Evolutionary conservation across 2,797 vertebrate species (phyloP).

Genomic region (Serranus cabrilla): DNA sequence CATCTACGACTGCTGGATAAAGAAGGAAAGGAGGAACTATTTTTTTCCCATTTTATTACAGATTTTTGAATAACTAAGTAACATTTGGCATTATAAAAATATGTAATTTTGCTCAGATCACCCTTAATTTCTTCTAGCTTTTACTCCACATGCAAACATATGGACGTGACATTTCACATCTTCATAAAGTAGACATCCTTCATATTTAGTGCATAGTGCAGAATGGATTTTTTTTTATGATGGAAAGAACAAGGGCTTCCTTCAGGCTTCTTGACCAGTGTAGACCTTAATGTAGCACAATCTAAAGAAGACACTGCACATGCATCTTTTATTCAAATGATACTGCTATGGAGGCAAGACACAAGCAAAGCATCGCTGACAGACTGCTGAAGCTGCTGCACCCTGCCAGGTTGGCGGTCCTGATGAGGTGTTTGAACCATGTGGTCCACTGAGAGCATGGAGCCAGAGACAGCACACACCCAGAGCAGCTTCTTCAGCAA

Average conservation of each 20-base stretch:
- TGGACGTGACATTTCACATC: conserved; percentile 16
- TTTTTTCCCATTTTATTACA: neutral
- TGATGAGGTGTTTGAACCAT: conserved; percentile 65
- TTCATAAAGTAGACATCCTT: conserved; percentile 11
- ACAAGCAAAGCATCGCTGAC: conserved; percentile 27
- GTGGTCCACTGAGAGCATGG: conserved; percentile 81
- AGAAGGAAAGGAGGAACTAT: conserved; percentile 7
- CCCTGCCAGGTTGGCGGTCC: conserved; percentile 47
- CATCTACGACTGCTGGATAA: conserved; percentile 9
- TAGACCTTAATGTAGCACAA: neutral
- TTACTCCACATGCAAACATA: neutral
- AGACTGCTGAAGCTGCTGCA: conserved; percentile 12
- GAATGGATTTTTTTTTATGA: neutral
- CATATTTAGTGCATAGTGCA: neutral
- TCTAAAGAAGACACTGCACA: neutral
- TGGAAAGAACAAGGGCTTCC: neutral
- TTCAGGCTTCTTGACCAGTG: neutral
- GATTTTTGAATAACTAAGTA: neutral
- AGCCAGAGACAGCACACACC: conserved; percentile 68
- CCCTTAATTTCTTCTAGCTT: neutral
- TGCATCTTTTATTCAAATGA: conserved; percentile 20
- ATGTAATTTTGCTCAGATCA: neutral
- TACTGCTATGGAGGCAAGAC: conserved; percentile 42
- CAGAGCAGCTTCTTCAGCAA: conserved; percentile 76
- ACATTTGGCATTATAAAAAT: neutral